Evolutionary conservation across 2,113 vertebrate genomes (phyloP), one percentile per base, ranked within the genome.

Genomic region (Tupaia tana): DNA sequence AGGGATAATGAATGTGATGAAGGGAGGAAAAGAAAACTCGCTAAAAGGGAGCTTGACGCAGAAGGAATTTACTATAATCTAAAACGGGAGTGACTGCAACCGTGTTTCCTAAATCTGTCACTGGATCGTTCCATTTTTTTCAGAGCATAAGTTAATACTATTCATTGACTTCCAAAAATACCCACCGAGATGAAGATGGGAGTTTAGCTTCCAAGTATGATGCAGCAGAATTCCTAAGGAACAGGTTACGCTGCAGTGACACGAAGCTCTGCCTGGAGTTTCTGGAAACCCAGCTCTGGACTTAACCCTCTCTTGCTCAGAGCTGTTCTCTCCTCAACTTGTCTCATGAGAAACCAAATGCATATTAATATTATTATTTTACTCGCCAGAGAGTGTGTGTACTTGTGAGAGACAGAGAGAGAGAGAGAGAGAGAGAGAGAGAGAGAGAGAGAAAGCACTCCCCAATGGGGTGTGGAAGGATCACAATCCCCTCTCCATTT

Each of bases 181-280:
- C 56, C 78, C 77, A 75, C 80, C 43, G 56, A 59, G 90, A 91
- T 61, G 58, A 89, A 96, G 95, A 91, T 95, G 96, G 96, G 96
- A 96, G 97, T 96, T 96, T 86, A 95, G 96, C 91, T 96, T 95
- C 91, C 86, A 89, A 95, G 70, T 93, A 88, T 88, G 96, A 95
- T 90, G 94, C n/a, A 80, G 81, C 61, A 95, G 77, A 96, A 94
- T 56, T 89, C 90, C 58, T 81, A 95, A 91, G 13, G 20, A 94
- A 94, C 86, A 97, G 86, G 91, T 84, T 92, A 89, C 58, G 97
- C 52, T 96, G 80, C 59, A 95, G 90, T 86, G 89, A 97, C 86
- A 86, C 25, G 95, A 90, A 88, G 77, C 31, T 73, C 86, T n/a
- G 10, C 92, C 61, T 85, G 58, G 5, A 7, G 96, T 71, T 43